Evolutionary conservation across 2,888 invertebrate species (phyloP).

Genomic region (Noctua janthe): DNA sequence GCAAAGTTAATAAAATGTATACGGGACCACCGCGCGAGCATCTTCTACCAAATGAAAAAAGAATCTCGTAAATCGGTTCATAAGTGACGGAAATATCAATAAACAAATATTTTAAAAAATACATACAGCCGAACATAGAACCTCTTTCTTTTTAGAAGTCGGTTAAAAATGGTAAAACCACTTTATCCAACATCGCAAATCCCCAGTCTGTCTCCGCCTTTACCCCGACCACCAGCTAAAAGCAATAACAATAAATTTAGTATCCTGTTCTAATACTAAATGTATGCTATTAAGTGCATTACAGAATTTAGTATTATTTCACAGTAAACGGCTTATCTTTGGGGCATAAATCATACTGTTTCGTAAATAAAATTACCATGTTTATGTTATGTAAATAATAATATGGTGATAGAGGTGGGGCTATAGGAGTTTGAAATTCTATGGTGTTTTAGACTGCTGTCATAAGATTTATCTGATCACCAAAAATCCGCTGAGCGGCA

Average conservation of each 20-base stretch:
- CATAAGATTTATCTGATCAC: too few relatives aligned
- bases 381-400: slow-evolving; percentile 33
- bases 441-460: background rate
- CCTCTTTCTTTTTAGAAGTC: too few relatives aligned
- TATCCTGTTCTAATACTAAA: slow-evolving; percentile 55
- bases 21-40: too few relatives aligned
- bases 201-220: background rate
- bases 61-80: too few relatives aligned
- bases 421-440: slow-evolving; percentile 36
- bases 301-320: slow-evolving; percentile 50
- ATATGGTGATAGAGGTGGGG: slow-evolving; percentile 23
- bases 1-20: too few relatives aligned
- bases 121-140: too few relatives aligned
- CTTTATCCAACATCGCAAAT: background rate
- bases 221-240: slow-evolving; percentile 16
- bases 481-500: too few relatives aligned
- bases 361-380: slow-evolving; percentile 54
- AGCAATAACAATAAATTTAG: slow-evolving; percentile 51
- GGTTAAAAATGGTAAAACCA: background rate
- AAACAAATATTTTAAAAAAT: too few relatives aligned
- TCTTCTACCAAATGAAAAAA: too few relatives aligned
- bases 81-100: too few relatives aligned
- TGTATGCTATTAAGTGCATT: slow-evolving; percentile 56
- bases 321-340: slow-evolving; percentile 60
- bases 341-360: slow-evolving; percentile 62